These are phyloP conservation scores for Dryadula phaetusa DNA, from an alignment of 2,888 invertebrate species.

Conservation along the genomic window DNA sequence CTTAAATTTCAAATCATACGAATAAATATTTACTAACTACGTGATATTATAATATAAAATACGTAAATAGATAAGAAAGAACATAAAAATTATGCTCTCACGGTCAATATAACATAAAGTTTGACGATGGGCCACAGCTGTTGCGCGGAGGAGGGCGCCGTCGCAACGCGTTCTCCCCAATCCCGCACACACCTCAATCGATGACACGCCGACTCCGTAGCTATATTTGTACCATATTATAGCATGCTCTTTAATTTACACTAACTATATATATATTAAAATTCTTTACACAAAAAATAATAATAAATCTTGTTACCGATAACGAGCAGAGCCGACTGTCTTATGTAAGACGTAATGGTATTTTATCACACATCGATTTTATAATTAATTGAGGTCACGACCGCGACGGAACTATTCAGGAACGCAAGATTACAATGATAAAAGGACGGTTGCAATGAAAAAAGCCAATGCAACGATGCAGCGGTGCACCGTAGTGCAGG, in stretches of 20 bases:
- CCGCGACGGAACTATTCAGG: constrained; percentile 43
- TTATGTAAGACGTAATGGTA: constrained; percentile 51
- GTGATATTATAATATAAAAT: constrained; percentile 25
- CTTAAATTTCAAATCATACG: background rate
- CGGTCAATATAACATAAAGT: constrained; percentile 75
- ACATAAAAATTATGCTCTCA: constrained; percentile 70
- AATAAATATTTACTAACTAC: constrained; percentile 11
- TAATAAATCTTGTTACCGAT: constrained; percentile 10
- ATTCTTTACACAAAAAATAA: constrained; percentile 21
- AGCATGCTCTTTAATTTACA: constrained; percentile 41
- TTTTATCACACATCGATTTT: constrained; percentile 42
- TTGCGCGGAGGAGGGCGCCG: constrained; percentile 70
- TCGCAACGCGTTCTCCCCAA: constrained; percentile 59
- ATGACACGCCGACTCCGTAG: constrained; percentile 54
- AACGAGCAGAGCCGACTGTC: constrained; percentile 42
- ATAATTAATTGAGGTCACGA: constrained; percentile 38
- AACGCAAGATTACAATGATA: constrained; percentile 36
- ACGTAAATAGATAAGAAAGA: constrained; percentile 41
- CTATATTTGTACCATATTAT: constrained; percentile 49
- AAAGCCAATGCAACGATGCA: constrained; percentile 65
- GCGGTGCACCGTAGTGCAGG: constrained; percentile 66
- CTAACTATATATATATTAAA: constrained; percentile 38
- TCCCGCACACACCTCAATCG: constrained; percentile 69
- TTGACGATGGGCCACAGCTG: constrained; percentile 70
- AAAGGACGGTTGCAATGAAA: constrained; percentile 55